These are phyloP conservation scores for Tringa solitaria DNA, from an alignment of 2,113 vertebrate species.

Conservation along the genomic window DNA sequence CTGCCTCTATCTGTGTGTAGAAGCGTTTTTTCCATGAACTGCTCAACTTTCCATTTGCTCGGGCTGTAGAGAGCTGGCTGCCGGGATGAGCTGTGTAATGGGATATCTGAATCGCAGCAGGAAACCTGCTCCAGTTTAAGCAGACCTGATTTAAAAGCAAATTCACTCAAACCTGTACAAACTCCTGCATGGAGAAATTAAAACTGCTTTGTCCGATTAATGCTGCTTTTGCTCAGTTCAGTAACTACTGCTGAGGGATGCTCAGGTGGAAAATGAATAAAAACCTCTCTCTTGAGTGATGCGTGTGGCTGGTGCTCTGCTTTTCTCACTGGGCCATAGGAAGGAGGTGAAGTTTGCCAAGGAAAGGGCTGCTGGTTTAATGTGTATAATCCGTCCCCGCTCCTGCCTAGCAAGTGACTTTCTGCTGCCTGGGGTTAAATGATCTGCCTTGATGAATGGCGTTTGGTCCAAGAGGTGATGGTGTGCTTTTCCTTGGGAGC, in stretches of 20 bases:
- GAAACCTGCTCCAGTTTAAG: background rate
- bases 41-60: slow-evolving; percentile 21
- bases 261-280: background rate
- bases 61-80: slow-evolving; percentile 9
- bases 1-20: background rate
- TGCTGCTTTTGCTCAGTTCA: background rate
- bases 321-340: background rate
- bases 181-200: background rate
- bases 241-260: background rate
- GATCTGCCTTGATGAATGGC: background rate
- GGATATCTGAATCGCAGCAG: slow-evolving; percentile 29
- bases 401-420: background rate
- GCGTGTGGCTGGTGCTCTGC: background rate
- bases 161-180: background rate
- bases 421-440: background rate
- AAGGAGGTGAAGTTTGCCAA: background rate
- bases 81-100: slow-evolving; percentile 30
- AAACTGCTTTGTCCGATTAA: background rate
- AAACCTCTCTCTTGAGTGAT: background rate
- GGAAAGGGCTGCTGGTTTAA: background rate
- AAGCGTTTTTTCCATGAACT: slow-evolving; percentile 1
- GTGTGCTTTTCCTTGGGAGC: background rate
- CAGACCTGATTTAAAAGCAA: background rate
- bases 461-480: accelerated
- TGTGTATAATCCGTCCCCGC: background rate